A percentile compares a stretch with the other conserved stretches of the same genome.
Conservation (phyloP, 2,113 vertebrate species). For the Onychostoma macrolepis region DNA sequence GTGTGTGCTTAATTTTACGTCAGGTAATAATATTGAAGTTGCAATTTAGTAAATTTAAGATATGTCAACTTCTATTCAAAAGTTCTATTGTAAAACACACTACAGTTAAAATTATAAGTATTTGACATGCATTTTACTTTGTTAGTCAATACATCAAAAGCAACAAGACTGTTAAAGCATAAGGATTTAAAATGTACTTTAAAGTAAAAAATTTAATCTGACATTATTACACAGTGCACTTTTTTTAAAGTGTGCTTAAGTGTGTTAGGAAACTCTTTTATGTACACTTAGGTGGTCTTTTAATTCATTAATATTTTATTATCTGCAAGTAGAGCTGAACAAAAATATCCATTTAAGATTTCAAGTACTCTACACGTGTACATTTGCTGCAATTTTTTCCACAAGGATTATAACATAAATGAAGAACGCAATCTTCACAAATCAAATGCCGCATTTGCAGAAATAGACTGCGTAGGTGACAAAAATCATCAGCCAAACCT, state of each 20-base stretch:
- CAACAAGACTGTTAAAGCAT: neutral
- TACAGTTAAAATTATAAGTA: too few species aligned
- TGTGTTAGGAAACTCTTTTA: neutral
- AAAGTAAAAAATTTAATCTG: neutral
- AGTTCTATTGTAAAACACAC: too few species aligned
- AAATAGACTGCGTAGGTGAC: neutral
- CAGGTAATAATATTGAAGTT: too few species aligned
- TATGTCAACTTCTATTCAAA: too few species aligned
- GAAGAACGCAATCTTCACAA: neutral
- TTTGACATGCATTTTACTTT: too few species aligned
- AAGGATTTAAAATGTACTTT: neutral
- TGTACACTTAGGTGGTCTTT: neutral
- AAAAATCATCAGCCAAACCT: constrained; percentile 13
- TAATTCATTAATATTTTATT: neutral
- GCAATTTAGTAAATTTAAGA: too few species aligned
- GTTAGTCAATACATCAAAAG: too few species aligned
- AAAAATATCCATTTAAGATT: neutral
- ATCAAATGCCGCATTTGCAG: neutral
- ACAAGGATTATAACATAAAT: neutral
- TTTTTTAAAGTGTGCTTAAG: neutral
- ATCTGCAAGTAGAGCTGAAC: too few species aligned
- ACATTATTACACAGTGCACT: neutral
- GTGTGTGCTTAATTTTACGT: too few species aligned
- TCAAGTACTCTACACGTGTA: neutral
- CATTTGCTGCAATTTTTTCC: neutral